Evolutionary conservation across 2,888 invertebrate species (phyloP).

Genomic region (Scaptomyza reducta): DNA sequence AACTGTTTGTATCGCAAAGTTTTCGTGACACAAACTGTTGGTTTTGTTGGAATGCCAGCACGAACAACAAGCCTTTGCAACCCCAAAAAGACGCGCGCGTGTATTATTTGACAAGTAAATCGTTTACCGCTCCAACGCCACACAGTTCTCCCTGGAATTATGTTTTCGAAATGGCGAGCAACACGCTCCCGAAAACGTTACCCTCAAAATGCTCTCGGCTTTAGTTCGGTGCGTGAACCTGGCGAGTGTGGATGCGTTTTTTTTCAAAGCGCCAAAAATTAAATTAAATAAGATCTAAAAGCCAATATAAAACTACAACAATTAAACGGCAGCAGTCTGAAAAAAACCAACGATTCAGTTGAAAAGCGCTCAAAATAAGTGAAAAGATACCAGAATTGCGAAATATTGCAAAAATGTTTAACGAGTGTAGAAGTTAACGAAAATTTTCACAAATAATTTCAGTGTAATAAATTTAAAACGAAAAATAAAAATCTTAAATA

Average conservation of each 20-base stretch:
- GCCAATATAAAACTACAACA: conserved; percentile 48
- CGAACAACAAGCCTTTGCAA: too few relatives aligned
- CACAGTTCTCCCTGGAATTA: neutral
- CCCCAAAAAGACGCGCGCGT: too few relatives aligned
- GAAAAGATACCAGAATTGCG: neutral
- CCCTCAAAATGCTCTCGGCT: conserved; percentile 25
- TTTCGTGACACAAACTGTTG: too few relatives aligned
- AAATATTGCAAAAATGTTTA: conserved; percentile 13
- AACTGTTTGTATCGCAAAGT: too few relatives aligned
- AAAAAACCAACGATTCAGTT: conserved; percentile 13
- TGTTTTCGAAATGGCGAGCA: conserved; percentile 51
- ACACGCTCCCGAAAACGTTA: conserved; percentile 23
- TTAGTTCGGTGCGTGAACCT: conserved; percentile 83
- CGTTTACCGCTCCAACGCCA: too few relatives aligned
- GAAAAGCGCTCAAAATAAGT: conserved; percentile 15
- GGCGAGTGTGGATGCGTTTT: conserved; percentile 81
- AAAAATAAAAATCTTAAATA: neutral
- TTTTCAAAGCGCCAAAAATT: conserved; percentile 59
- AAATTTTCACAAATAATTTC: conserved; percentile 8
- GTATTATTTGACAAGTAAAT: too few relatives aligned
- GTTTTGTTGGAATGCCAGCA: too few relatives aligned
- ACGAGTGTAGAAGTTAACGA: conserved; percentile 15
- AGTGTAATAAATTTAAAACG: conserved; percentile 31
- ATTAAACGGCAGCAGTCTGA: conserved; percentile 8
- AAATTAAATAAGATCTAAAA: conserved; percentile 44